Conservation (phyloP, 1,140 invertebrate species). For the Hestina assimilis region DNA sequence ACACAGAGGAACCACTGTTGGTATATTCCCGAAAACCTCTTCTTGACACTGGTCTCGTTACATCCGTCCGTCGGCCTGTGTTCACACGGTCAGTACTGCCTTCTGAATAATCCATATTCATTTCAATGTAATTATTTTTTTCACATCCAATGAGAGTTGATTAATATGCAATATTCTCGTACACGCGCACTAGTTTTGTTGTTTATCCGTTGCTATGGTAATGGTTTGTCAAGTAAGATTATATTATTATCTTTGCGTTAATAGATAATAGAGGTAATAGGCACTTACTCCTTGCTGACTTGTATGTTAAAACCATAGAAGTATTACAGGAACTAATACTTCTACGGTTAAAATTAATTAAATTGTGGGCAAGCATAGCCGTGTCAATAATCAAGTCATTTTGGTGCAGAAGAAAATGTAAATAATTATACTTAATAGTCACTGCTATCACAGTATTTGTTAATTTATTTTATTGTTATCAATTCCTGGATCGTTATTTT, state of each 20-base stretch:
- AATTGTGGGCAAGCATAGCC: no score
- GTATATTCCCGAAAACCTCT: slow-evolving; percentile 54
- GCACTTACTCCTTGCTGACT: no score
- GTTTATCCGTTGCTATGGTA: slow-evolving; percentile 51
- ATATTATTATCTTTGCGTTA: not conserved
- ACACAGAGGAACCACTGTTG: slow-evolving; percentile 28
- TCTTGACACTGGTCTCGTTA: slow-evolving; percentile 55
- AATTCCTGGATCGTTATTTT: no score
- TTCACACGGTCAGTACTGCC: slow-evolving; percentile 41
- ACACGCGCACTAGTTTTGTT: slow-evolving; percentile 61
- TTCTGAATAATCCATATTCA: slow-evolving; percentile 66
- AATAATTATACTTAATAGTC: no score
- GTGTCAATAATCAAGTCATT: no score
- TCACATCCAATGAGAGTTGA: slow-evolving; percentile 34
- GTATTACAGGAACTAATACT: no score
- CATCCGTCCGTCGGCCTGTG: slow-evolving; percentile 41
- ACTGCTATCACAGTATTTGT: no score
- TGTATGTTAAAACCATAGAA: no score
- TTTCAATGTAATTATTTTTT: slow-evolving; percentile 38
- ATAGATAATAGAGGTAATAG: no score
- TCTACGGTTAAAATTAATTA: no score
- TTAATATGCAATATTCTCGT: slow-evolving; percentile 28
- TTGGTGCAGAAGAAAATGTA: no score
- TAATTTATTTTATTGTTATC: no score
- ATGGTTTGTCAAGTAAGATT: slow-evolving; percentile 17